Evolutionary conservation across 1,140 invertebrate genomes (phyloP).

Genomic region (Panagrolaimus sp.): DNA sequence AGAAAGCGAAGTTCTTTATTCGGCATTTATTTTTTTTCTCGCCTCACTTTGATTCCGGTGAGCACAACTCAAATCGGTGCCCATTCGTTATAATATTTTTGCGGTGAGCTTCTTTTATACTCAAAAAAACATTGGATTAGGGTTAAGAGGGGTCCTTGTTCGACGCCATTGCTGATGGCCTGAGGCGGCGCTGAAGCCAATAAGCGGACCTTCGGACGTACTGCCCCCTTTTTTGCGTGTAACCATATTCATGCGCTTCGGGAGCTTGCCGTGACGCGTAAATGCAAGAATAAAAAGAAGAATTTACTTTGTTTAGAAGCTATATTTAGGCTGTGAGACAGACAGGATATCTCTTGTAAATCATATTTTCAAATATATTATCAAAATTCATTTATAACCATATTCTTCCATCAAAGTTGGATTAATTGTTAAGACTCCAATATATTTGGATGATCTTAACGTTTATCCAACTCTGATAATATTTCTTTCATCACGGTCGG

Average conservation of each 20-base stretch:
- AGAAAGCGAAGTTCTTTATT: too few species aligned
- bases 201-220: slow-evolving; percentile 5
- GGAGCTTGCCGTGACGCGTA: slow-evolving; percentile 6
- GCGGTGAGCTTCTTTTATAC: background rate
- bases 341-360: too few species aligned
- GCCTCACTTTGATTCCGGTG: too few species aligned
- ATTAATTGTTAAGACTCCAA: too few species aligned
- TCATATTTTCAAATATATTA: too few species aligned
- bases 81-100: background rate
- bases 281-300: background rate
- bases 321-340: background rate
- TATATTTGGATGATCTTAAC: too few species aligned
- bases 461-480: too few species aligned
- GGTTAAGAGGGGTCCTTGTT: slow-evolving; percentile 5
- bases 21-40: too few species aligned
- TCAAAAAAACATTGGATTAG: slow-evolving; percentile 12
- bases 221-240: slow-evolving; percentile 12
- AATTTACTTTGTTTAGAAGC: slow-evolving; percentile 13
- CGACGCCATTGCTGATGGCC: slow-evolving; percentile 6
- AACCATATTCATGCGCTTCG: background rate
- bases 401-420: too few species aligned
- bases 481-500: background rate
- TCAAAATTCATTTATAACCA: too few species aligned
- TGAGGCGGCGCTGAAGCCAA: slow-evolving; percentile 13
- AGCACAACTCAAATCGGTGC: background rate